Conservation (phyloP, 23 tunicate genomes). For the Halocynthia roretzi region DNA sequence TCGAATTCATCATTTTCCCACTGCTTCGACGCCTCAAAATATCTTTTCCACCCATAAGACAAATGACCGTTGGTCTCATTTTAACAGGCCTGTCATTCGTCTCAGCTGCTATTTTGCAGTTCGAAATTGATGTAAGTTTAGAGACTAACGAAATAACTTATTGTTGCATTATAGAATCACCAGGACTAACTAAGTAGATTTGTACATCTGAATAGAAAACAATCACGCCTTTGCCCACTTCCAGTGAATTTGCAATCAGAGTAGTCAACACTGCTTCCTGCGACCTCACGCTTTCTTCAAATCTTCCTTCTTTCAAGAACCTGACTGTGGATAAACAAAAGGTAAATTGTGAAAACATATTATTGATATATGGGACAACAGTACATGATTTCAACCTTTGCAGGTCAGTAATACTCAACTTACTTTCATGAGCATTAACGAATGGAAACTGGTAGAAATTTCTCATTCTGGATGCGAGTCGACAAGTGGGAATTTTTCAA, state of each 20-base stretch:
- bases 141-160: not conserved
- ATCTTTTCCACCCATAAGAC: constrained; percentile 7
- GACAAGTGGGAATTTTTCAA: too few relatives aligned
- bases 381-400: not conserved
- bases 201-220: constrained; percentile 8
- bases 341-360: not conserved
- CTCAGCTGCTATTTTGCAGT: constrained; percentile 23
- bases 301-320: not conserved
- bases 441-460: not conserved
- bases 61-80: constrained; percentile 25
- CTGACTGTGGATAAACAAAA: not conserved
- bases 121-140: constrained; percentile 21
- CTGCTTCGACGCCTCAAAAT: constrained; percentile 5
- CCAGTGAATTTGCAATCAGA: constrained; percentile 47
- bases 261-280: constrained; percentile 52
- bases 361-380: not conserved
- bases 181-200: not conserved
- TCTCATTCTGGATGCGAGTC: not conserved
- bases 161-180: not conserved
- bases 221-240: constrained; percentile 39
- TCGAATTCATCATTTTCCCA: constrained; percentile 22
- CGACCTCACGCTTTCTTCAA: constrained; percentile 37
- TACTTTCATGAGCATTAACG: not conserved
- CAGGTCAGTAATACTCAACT: constrained; percentile 1
- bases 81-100: constrained; percentile 26